Base-by-base conservation (phyloP, 1,140 invertebrate genomes). In the Pararge aegeria region DNA sequence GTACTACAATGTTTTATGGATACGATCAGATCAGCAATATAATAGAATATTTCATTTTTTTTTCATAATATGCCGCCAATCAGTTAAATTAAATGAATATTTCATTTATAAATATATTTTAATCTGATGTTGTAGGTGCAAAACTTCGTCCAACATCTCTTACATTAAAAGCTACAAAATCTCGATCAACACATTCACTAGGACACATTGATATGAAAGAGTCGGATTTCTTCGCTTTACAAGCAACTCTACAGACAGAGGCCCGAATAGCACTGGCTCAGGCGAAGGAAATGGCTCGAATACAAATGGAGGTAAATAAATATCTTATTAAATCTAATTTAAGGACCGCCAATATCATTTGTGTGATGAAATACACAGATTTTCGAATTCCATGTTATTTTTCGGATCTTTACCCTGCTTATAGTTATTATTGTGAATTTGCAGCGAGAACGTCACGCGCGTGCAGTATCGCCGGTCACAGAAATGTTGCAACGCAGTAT, bases 241-340 rank as follows among this genome's bases (percentile, higher is more conserved):
- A 97, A 89, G 95, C 96, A 1, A 92, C 94, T 69, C 90, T 98
- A 37, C 97, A 98, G 86, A 95, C 95, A 34, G 97, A 98, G 80
- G 97, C 97, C 5, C 92, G 96, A 71, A 94, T 97, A 91, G 97
- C 97, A 0, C 89, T 98, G 20, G 95, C 96, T 7, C 97, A 98
- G 90, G 97, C 96, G 29, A 93, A 97, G 82, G 96, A 97, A 84
- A 96, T 97, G 94, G 96, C 97, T 2, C 93, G 95, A 56, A 95
- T 98, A 94, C 97, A 98, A 90, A 96, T 98, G 94, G 95, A 98
- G 91, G 94, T 97, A 89, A 73, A 12, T 12, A 15, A 29, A 42
- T 18, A 15, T 30, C 3, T 34, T 3, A 6, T 1, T 27, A 34
- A 1, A 34, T 34, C 4, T 12, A 34, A 12, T 34, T 10, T 12